Base-by-base conservation (phyloP, 2,797 vertebrate species). In the Pangasius krempfi region DNA sequence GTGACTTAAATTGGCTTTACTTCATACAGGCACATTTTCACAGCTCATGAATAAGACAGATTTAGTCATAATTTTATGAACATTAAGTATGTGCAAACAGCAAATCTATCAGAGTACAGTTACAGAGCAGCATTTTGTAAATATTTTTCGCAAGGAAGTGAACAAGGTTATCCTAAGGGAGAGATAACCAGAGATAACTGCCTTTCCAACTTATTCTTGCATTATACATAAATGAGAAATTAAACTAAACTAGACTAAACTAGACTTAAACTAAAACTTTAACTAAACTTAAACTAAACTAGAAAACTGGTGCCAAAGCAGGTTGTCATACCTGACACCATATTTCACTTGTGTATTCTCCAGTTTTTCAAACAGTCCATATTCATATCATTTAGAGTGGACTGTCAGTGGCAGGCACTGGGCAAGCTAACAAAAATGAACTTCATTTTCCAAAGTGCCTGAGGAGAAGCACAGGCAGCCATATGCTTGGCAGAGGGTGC, bases 371-470 rank as follows among this genome's bases (percentile, higher is more conserved):
- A 58, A 54, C 73, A 89, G 40, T 85, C 82, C 75, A 82, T 89
- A 92, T 87, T 89, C 64, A 85, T 80, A 68, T 88, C 37, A 62
- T 68, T 85, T 73, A 79, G 72, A 84, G 73, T 80, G 79, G 82
- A 58, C 68, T 78, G 85, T 90, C 86, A 88, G 80, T 68, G 81
- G 79, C 79, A 85, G 87, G 85, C 79, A 84, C 60, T 79, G 89
- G 79, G 84, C 84, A 88, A 40, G 33, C 47, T 87, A 83, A 88
- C 81, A 89, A 78, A 89, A 85, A 86, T 84, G 56, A 76, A 91
- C 87, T 90, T 92, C 86, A 87, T 81, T 92, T 92, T 91, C 84
- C 16, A 89, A 86, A 84, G 86, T 89, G 89, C 83, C 84, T 7
- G 79, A 73, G 89, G 86, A 91, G 62, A 66, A 72, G 78, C 85